These are phyloP conservation scores for Ceyx cyanopectus DNA, from an alignment of 2,113 vertebrate genomes.

Conservation along the genomic window DNA sequence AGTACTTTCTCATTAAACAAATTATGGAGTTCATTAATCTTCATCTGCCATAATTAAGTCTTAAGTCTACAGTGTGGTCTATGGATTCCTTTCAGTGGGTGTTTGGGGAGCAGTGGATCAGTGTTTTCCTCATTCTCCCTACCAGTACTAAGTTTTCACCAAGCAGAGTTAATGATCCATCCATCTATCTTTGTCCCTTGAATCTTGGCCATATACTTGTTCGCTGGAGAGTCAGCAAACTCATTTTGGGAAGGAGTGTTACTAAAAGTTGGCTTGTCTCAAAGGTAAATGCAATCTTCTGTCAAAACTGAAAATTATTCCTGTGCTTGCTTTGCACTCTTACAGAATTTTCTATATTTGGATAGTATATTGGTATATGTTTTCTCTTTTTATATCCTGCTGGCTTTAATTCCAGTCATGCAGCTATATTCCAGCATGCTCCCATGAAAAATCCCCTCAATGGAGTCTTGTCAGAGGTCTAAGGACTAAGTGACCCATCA, in stretches of 20 bases:
- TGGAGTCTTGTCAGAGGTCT: not conserved
- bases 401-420: not conserved
- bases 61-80: not conserved
- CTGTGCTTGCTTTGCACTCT: not conserved
- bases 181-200: not conserved
- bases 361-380: not conserved
- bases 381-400: not conserved
- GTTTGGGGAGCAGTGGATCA: not conserved
- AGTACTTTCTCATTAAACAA: not conserved
- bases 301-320: not conserved
- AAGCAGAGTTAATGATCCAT: not conserved
- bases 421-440: not conserved
- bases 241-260: not conserved
- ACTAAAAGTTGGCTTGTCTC: not conserved
- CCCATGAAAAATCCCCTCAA: not conserved
- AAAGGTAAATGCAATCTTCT: not conserved
- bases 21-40: slow-evolving; percentile 12
- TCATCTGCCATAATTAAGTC: slow-evolving; percentile 5
- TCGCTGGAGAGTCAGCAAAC: not conserved
- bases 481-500: not conserved
- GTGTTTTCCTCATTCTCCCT: not conserved
- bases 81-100: not conserved
- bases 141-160: not conserved
- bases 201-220: not conserved
- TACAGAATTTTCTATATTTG: not conserved